Base-by-base conservation (phyloP, 2,797 vertebrate genomes). In the Avahi laniger region DNA sequence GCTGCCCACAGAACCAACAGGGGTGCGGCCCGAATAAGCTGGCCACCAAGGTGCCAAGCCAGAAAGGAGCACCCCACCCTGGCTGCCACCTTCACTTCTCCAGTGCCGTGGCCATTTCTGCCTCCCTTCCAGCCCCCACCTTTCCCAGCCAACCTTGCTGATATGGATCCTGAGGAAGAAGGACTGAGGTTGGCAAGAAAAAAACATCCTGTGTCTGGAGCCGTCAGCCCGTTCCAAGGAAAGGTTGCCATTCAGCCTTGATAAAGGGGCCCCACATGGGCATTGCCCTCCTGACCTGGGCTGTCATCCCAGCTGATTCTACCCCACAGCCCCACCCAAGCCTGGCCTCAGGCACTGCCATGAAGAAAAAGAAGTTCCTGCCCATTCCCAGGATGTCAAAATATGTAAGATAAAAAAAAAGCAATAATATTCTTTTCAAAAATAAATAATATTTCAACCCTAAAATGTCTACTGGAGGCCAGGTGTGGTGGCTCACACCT, bases 401-500 rank as follows among this genome's bases (percentile, higher is more conserved):
- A 28, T 54, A 43, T 50, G 80, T 15, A 61, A 63, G 13, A 78
- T 57, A 80, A 93, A 85, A 89, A 89, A 46, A 83, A 93, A 80
- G 83, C 70, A 94, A 57, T 54, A 67, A 61, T 54, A 48, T 20
- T 92, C 20, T 84, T 96, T 78, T 73, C 41, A 72, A 93, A 96
- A 70, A 78, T 35, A 90, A 84, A 93, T 79, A 38, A 41, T 38
- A 57, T 57, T 57, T 11, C 35, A 67, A 67, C 17, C 33, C 63
- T 35, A 67, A 35, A 67, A 67, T 67, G 18, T 67, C 63, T 35
- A n/a, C 33, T 67, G 7, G 17, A 67, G 63, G 4, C 4, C 11
- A 26, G 54, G 57, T 28, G 57, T 28, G 4, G 57, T 59, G 57
- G 26, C 57, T 59, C 57, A 59, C 57, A 59, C 9, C 48, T 26